Evolutionary conservation across 2,888 invertebrate genomes (phyloP).

Genomic region (Tetramorium bicarinatum): DNA sequence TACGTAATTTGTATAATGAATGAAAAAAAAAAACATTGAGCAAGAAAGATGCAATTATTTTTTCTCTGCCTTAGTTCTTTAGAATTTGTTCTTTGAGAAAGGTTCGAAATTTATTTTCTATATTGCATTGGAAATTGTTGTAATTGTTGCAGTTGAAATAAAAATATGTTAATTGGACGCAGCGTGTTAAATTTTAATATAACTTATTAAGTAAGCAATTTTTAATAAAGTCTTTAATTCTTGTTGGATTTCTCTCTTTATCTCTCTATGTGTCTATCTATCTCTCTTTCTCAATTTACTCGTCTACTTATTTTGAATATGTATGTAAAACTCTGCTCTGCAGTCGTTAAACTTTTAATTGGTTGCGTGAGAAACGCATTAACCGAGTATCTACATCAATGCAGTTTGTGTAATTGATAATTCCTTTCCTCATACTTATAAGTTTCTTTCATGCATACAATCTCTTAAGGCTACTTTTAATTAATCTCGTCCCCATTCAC

Average conservation of each 20-base stretch:
- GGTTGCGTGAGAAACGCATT: slow-evolving; percentile 37
- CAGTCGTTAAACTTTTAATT: slow-evolving; percentile 37
- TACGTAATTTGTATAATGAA: background rate
- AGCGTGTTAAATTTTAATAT: slow-evolving; percentile 30
- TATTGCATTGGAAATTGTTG: background rate
- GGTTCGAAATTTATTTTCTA: slow-evolving; percentile 14
- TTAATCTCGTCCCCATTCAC: slow-evolving; percentile 5
- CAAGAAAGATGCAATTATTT: background rate
- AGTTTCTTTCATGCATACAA: slow-evolving; percentile 2
- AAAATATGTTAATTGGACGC: slow-evolving; percentile 27
- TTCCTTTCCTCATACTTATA: background rate
- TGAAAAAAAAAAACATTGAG: background rate
- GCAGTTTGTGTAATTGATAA: slow-evolving; percentile 28
- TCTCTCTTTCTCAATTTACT: background rate
- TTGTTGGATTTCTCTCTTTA: background rate
- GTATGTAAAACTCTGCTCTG: background rate
- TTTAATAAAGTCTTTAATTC: slow-evolving; percentile 1
- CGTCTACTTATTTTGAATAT: slow-evolving; percentile 27
- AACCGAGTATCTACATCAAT: slow-evolving; percentile 31
- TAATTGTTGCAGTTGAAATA: background rate
- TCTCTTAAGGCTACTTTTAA: slow-evolving; percentile 8
- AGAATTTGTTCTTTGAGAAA: background rate
- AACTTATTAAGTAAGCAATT: slow-evolving; percentile 6
- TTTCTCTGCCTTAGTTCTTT: background rate
- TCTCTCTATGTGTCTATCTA: too few relatives aligned